Base-by-base conservation (phyloP, 2,888 invertebrate species). In the Cataglyphis cursor region DNA sequence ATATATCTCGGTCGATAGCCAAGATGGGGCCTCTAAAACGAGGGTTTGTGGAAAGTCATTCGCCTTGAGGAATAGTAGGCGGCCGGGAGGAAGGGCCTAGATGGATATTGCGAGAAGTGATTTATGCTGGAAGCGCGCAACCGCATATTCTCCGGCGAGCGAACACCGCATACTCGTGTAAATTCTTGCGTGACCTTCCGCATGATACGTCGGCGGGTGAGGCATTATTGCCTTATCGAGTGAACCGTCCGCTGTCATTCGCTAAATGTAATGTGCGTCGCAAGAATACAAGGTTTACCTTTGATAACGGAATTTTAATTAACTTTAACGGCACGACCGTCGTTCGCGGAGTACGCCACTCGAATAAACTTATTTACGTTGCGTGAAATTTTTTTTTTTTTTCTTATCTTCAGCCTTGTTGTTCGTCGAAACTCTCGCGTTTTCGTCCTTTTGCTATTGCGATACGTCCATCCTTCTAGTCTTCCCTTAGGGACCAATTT, bases 41-140 rank as follows among this genome's bases (percentile, higher is more conserved):
- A 59, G 70, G 70, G 78, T 70, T 61, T 70, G 78, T 87, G 87
- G 51, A 90, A 90, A 90, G 90, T 90, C 88, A 89, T 90, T 89
- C 87, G 86, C 85, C 83, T 85, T 85, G 86, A 88, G 87, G 78
- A 85, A 91, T 89, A 89, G 87, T 51, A n/a, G 51, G 2, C n/a
- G 81, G 87, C 83, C 82, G 70, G 41, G 75, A 73, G 76, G 74
- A 82, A 85, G 75, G 76, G 76, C 59, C 86, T 89, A 91, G 91
- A 92, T 93, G 93, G 89, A 93, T 94, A 93, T 93, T 93, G 91
- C 93, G 91, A 91, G 88, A 93, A 93, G 92, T 93, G 93, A 94
- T 94, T 93, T 93, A 94, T 93, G 92, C 90, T 89, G 88, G 91
- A 89, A 87, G 90, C 91, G 92, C 91, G 90, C 89, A 90, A 92